These are phyloP conservation scores for Diachasma alloeum DNA, from an alignment of 1,140 invertebrate species.

Conservation along the genomic window DNA sequence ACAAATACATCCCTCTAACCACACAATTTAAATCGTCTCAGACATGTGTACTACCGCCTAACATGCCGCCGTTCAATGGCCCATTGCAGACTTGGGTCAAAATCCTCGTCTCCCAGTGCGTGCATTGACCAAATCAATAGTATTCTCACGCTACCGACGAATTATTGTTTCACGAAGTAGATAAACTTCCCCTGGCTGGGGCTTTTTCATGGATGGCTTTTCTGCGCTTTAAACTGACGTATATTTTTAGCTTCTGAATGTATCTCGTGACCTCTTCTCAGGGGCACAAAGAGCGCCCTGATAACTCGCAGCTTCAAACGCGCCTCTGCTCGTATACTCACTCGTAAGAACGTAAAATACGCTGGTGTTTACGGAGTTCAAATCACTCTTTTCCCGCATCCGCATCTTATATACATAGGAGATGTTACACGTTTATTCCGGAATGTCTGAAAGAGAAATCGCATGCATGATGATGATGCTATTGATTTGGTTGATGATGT, in stretches of 20 bases:
- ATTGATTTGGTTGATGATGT: too few relatives aligned
- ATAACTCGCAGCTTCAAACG: neutral
- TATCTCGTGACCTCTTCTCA: neutral
- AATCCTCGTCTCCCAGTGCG: neutral
- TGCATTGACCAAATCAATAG: constrained; percentile 7
- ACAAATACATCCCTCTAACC: too few relatives aligned
- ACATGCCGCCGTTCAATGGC: neutral
- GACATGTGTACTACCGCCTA: too few relatives aligned
- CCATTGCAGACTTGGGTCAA: neutral
- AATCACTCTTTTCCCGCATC: too few relatives aligned
- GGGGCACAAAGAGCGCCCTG: neutral
- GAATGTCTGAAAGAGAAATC: too few relatives aligned
- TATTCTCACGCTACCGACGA: neutral
- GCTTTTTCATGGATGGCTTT: neutral
- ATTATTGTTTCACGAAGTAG: neutral
- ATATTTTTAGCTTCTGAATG: constrained; percentile 2
- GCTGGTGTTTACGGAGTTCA: neutral
- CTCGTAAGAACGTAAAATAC: neutral
- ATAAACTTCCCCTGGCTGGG: neutral
- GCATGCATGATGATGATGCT: too few relatives aligned
- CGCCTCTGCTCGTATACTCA: neutral
- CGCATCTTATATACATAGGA: too few relatives aligned
- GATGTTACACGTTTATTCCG: too few relatives aligned
- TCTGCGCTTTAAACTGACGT: neutral
- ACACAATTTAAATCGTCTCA: too few relatives aligned